Conservation (phyloP, 2,888 invertebrate genomes). For the Netelia fuscicornis region DNA sequence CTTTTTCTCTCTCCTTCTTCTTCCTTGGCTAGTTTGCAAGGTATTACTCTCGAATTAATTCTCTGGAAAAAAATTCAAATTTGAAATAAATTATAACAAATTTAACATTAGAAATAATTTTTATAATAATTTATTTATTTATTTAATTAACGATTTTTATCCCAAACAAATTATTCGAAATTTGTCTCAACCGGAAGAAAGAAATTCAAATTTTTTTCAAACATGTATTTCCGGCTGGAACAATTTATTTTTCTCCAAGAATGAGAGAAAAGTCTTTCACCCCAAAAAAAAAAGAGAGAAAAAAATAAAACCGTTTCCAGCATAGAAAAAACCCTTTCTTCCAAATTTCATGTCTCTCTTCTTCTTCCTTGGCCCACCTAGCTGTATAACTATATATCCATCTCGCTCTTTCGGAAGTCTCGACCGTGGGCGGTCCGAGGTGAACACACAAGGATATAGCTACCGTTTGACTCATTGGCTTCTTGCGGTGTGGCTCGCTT, state of each 20-base stretch:
- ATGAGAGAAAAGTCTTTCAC: background rate
- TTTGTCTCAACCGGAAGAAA: background rate
- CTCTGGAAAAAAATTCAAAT: too few relatives aligned
- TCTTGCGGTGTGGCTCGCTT: conserved; percentile 58
- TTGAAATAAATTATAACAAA: too few relatives aligned
- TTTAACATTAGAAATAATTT: too few relatives aligned
- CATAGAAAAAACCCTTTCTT: conserved; percentile 21
- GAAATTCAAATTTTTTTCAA: background rate
- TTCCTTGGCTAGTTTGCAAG: background rate
- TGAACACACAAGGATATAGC: conserved; percentile 36
- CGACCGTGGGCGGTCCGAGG: conserved; percentile 56
- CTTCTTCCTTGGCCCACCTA: background rate
- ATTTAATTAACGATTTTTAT: background rate
- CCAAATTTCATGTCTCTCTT: background rate
- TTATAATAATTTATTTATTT: background rate
- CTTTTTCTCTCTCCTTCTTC: background rate
- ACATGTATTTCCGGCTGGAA: background rate
- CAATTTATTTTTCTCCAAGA: background rate
- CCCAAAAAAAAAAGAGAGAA: background rate
- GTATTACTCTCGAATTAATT: too few relatives aligned
- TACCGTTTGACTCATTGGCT: conserved; percentile 67
- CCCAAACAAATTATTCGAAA: background rate
- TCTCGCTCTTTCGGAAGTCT: conserved; percentile 38
- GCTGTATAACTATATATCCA: background rate
- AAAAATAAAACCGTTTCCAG: conserved; percentile 9